Percentiles rank a stretch among this genome's conserved stretches.
These are phyloP conservation scores for Fistularia tabacaria DNA, from an alignment of 2,797 vertebrate genomes.

Conservation along the genomic window DNA sequence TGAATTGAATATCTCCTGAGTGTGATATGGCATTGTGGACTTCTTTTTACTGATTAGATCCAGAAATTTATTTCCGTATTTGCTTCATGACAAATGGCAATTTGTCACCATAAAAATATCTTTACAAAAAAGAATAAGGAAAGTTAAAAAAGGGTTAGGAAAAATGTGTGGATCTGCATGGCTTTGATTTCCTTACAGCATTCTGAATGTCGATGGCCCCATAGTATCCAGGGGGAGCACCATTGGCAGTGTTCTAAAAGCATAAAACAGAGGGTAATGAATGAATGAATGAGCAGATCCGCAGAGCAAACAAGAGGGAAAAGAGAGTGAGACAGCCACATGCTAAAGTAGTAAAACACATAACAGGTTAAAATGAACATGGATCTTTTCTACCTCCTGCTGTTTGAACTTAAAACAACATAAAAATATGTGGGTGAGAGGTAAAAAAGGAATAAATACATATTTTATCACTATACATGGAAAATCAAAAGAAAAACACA, in stretches of 20 bases:
- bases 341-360: conserved; percentile 10
- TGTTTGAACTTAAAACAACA: conserved; percentile 19
- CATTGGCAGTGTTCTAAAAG: conserved; percentile 69
- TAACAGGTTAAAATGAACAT: background rate
- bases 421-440: background rate
- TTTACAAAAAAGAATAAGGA: too few species aligned
- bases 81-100: too few species aligned
- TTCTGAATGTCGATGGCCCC: conserved; percentile 74
- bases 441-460: background rate
- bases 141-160: too few species aligned
- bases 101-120: too few species aligned
- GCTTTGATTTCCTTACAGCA: conserved; percentile 54
- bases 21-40: too few species aligned
- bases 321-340: conserved; percentile 4
- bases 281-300: conserved; percentile 39
- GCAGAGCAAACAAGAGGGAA: conserved; percentile 30
- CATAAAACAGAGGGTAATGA: conserved; percentile 29
- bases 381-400: conserved; percentile 28
- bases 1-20: too few species aligned
- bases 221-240: conserved; percentile 62
- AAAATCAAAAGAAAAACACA: background rate
- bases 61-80: too few species aligned
- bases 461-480: background rate
- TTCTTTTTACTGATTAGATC: too few species aligned
- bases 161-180: conserved; percentile 8